These are phyloP conservation scores for Lithodes maja DNA, from an alignment of 2,888 invertebrate genomes.

Conservation along the genomic window DNA sequence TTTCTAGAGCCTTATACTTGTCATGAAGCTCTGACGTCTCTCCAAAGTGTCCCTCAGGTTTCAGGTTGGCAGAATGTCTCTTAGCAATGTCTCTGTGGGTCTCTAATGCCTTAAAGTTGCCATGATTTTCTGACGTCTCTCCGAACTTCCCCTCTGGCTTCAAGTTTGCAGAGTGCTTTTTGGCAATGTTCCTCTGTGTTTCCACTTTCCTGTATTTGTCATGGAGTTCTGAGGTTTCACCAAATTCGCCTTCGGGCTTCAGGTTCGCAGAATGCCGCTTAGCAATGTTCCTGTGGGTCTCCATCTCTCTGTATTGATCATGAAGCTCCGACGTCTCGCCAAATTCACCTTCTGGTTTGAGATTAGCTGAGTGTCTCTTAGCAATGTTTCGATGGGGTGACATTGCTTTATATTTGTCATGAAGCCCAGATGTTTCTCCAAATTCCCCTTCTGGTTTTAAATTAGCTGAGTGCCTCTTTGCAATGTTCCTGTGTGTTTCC, in stretches of 20 bases:
- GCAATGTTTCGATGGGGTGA: slow-evolving; percentile 50
- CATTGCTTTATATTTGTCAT: slow-evolving; percentile 32
- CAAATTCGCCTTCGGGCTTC: slow-evolving; percentile 56
- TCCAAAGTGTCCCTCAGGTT: slow-evolving; percentile 64
- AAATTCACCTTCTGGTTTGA: slow-evolving; percentile 59
- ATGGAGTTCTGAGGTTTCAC: slow-evolving; percentile 57
- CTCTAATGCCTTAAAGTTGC: slow-evolving; percentile 32
- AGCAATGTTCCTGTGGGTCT: slow-evolving; percentile 53
- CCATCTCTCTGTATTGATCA: slow-evolving; percentile 37
- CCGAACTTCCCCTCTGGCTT: slow-evolving; percentile 60
- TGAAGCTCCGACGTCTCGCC: slow-evolving; percentile 50
- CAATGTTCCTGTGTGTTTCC: slow-evolving; percentile 49
- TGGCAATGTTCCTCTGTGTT: slow-evolving; percentile 57
- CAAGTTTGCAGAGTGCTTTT: slow-evolving; percentile 51
- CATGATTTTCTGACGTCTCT: slow-evolving; percentile 56
- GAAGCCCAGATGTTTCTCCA: slow-evolving; percentile 53
- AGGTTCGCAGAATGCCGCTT: slow-evolving; percentile 50
- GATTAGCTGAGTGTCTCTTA: slow-evolving; percentile 24
- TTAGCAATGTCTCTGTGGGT: slow-evolving; percentile 59
- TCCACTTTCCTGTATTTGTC: slow-evolving; percentile 48
- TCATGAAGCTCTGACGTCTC: slow-evolving; percentile 65
- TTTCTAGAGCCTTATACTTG: slow-evolving; percentile 40
- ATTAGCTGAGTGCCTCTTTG: slow-evolving; percentile 50
- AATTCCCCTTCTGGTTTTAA: slow-evolving; percentile 53
- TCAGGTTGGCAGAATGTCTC: slow-evolving; percentile 53